These are phyloP conservation scores for Sinohyriopsis cumingii DNA, from an alignment of 2,888 invertebrate genomes.

Conservation along the genomic window DNA sequence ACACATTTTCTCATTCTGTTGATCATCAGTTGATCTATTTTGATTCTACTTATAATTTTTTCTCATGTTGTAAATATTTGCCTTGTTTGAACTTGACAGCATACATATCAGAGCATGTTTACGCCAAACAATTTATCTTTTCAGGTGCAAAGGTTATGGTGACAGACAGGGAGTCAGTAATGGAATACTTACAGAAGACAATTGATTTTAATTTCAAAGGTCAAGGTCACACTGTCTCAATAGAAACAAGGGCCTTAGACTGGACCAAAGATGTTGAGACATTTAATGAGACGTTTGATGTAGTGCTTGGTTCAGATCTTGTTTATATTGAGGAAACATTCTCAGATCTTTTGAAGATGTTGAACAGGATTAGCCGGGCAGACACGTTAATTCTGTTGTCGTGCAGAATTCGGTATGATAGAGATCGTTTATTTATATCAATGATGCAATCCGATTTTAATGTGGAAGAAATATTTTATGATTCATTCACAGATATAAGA, in stretches of 20 bases:
- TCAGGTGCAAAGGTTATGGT: slow-evolving; percentile 59
- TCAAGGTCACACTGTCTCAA: slow-evolving; percentile 10
- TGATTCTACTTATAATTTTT: no score
- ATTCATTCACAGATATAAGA: slow-evolving; percentile 55
- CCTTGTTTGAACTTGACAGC: no score
- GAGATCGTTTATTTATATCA: slow-evolving; percentile 60
- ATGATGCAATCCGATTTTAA: slow-evolving; percentile 50
- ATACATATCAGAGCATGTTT: no score
- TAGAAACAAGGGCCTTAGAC: slow-evolving; percentile 51
- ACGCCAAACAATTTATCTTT: neutral
- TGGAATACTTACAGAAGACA: slow-evolving; percentile 47
- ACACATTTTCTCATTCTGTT: no score
- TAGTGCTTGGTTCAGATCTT: slow-evolving; percentile 70
- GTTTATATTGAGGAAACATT: slow-evolving; percentile 70
- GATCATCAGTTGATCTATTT: no score
- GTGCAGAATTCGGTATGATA: slow-evolving; percentile 65
- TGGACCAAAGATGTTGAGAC: slow-evolving; percentile 59
- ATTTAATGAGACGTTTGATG: slow-evolving; percentile 48
- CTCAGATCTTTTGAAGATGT: slow-evolving; percentile 55
- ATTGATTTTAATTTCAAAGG: slow-evolving; percentile 45
- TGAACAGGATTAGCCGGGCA: slow-evolving; percentile 46
- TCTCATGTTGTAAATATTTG: no score
- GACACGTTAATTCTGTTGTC: slow-evolving; percentile 58
- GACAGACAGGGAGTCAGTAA: slow-evolving; percentile 59
- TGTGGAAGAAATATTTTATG: slow-evolving; percentile 53